Evolutionary conservation across 1,140 invertebrate genomes (phyloP).

Genomic region (Stegodyphus dumicola): DNA sequence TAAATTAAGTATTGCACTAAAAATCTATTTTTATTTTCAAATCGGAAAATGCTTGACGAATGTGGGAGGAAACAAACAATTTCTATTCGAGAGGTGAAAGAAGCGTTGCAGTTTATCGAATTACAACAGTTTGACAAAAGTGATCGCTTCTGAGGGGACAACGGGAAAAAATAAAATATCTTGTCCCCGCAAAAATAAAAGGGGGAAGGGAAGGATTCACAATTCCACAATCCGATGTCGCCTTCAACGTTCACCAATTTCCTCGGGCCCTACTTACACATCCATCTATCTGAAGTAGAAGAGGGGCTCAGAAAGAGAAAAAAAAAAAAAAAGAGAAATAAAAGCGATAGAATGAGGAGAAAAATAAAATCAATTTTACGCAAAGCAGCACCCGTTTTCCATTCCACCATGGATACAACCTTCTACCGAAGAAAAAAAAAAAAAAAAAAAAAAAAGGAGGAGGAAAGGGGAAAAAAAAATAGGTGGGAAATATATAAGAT

Average conservation of each 20-base stretch:
- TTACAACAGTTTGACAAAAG: background rate
- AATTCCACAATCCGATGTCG: slow-evolving; percentile 51
- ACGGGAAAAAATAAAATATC: slow-evolving; percentile 41
- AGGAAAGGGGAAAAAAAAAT: background rate
- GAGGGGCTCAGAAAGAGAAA: no score
- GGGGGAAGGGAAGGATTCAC: slow-evolving; percentile 10
- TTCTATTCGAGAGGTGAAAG: no score
- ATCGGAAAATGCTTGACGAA: no score
- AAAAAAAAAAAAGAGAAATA: background rate
- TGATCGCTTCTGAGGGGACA: background rate
- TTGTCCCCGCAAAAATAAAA: background rate
- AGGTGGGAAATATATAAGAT: slow-evolving; percentile 35
- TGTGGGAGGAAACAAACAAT: no score
- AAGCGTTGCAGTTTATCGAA: background rate
- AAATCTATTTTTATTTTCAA: no score
- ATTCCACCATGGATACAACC: slow-evolving; percentile 39
- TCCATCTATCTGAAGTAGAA: slow-evolving; percentile 15
- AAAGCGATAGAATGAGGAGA: slow-evolving; percentile 4
- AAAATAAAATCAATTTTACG: slow-evolving; percentile 61
- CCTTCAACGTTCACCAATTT: slow-evolving; percentile 11
- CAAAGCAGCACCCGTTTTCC: slow-evolving; percentile 56
- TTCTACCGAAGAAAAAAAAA: background rate
- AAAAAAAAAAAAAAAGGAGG: background rate
- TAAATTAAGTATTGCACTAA: no score
- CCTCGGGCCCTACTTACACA: slow-evolving; percentile 45